Evolutionary conservation across 2,797 vertebrate species (phyloP).

Genomic region (Hapalemur alaotrensis): DNA sequence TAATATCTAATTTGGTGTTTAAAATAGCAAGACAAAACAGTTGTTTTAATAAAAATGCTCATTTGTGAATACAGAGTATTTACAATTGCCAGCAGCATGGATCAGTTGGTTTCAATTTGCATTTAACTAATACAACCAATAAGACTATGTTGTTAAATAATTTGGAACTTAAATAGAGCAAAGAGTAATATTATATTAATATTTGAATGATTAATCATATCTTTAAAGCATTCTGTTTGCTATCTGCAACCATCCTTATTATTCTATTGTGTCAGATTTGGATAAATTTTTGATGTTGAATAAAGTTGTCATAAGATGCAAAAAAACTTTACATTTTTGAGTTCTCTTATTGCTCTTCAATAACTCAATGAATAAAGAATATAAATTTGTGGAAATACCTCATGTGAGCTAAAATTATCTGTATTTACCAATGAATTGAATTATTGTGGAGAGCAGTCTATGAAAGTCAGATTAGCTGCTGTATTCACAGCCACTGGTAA

Average conservation of each 20-base stretch:
- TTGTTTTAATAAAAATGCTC: background rate
- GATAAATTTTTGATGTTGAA: conserved; percentile 35
- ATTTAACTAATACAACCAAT: background rate
- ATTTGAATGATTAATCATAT: background rate
- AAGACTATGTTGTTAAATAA: background rate
- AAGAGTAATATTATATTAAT: background rate
- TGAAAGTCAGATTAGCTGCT: background rate
- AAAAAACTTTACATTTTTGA: conserved; percentile 5
- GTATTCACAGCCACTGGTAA: background rate
- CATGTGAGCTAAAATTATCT: conserved; percentile 48
- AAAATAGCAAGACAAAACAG: conserved; percentile 11
- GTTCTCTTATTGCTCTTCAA: conserved; percentile 53
- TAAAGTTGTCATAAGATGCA: conserved; percentile 22
- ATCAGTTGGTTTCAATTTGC: background rate
- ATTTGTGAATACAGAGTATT: conserved; percentile 10
- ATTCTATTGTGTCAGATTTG: background rate
- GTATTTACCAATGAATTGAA: conserved; percentile 13
- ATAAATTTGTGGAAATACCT: conserved; percentile 15
- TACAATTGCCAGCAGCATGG: background rate
- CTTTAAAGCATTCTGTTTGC: background rate
- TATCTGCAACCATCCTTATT: background rate
- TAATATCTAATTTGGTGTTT: background rate
- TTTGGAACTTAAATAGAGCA: background rate
- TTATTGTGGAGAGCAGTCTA: background rate
- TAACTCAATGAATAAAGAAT: background rate